phyloP scores from a whole-genome alignment of 2,113 vertebrate genomes.

The Solea solea region DNA sequence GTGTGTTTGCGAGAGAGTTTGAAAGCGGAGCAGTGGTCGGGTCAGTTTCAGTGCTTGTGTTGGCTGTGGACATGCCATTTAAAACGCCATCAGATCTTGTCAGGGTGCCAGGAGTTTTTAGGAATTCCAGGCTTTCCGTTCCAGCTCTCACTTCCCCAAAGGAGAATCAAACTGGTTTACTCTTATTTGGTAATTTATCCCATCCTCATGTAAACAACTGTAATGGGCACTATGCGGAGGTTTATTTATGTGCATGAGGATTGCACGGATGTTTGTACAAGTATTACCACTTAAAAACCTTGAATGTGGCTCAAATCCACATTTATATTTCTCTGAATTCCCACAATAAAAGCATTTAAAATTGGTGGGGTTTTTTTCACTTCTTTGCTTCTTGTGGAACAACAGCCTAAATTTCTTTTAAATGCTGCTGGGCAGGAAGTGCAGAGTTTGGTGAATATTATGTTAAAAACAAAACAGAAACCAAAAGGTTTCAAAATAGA shows the following conservation, averaged over 20 bases:
- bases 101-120: slow-evolving; percentile 57
- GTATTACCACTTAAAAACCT: slow-evolving; percentile 15
- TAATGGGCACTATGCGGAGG: slow-evolving; percentile 16
- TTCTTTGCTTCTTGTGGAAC: too few species aligned
- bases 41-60: slow-evolving; percentile 56
- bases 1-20: slow-evolving; percentile 11
- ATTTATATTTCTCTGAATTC: neutral
- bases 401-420: too few species aligned
- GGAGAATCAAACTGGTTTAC: slow-evolving; percentile 67
- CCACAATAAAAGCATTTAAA: too few species aligned
- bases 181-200: slow-evolving; percentile 78
- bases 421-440: too few species aligned
- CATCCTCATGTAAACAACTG: slow-evolving; percentile 75
- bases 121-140: slow-evolving; percentile 71
- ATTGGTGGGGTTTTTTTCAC: too few species aligned
- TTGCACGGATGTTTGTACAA: slow-evolving; percentile 27
- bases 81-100: slow-evolving; percentile 49
- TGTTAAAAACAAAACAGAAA: too few species aligned
- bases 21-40: slow-evolving; percentile 16
- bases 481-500: too few species aligned
- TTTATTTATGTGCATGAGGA: slow-evolving; percentile 46
- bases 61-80: slow-evolving; percentile 56
- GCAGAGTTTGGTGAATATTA: too few species aligned
- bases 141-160: slow-evolving; percentile 55
- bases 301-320: slow-evolving; percentile 16